A percentile compares a stretch with the other conserved stretches of the same genome.
Evolutionary conservation across 1,140 invertebrate genomes (phyloP).

Genomic region (Thalassaphorura encarpata): DNA sequence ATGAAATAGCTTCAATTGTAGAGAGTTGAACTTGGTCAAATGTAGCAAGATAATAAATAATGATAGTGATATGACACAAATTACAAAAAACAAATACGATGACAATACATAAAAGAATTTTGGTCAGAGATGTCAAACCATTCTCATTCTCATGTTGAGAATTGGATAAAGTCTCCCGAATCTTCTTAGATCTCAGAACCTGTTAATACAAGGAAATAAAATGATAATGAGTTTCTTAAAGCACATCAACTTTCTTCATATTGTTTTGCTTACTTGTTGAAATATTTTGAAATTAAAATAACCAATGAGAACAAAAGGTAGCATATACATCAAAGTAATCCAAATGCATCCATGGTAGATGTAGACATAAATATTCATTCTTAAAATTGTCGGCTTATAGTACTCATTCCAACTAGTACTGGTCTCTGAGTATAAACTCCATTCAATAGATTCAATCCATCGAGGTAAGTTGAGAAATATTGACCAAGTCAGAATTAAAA

Average conservation of each 20-base stretch:
- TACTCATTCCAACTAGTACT: neutral
- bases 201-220: neutral
- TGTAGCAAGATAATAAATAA: constrained; percentile 75
- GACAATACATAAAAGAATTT: constrained; percentile 87
- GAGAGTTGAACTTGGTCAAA: constrained; percentile 42
- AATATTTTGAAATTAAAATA: neutral
- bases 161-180: neutral
- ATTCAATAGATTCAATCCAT: constrained; percentile 1
- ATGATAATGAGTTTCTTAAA: neutral
- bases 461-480: neutral
- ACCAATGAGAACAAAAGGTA: neutral
- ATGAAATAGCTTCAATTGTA: constrained; percentile 40
- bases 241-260: neutral
- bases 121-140: constrained; percentile 71
- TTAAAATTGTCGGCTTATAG: neutral
- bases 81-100: constrained; percentile 87
- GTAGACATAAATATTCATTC: neutral
- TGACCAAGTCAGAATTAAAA: neutral
- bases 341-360: neutral
- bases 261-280: neutral
- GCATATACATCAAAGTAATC: neutral
- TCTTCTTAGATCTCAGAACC: neutral
- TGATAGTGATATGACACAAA: constrained; percentile 73
- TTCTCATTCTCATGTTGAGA: neutral
- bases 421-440: neutral